Evolutionary conservation across 2,797 vertebrate species (phyloP), one percentile per base, ranked within the genome.

Genomic region (Epinephelus malabaricus): DNA sequence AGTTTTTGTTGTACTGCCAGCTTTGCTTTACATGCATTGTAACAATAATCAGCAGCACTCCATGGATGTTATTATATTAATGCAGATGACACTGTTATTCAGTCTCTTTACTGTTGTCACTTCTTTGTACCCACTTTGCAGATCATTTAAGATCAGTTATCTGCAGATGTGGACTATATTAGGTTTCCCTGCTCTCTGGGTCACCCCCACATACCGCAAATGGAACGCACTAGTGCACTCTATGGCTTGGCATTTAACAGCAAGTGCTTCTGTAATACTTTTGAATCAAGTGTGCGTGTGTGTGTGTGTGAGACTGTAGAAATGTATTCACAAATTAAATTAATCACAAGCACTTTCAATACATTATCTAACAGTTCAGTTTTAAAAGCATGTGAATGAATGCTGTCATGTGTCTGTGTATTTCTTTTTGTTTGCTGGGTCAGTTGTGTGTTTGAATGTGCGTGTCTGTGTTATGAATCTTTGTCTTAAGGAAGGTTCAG

Each of bases 401-500:
- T 18, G 21, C 10, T 65, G 1, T 46, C 14, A 68, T 68, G 45
- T 38, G 10, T 69, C 13, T 54, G 0, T 21, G 0, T 65, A 13
- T 27, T 6, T 50, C 17, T 59, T 38, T 27, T 4, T 58, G 18
- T 46, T 51, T 40, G 18, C 30, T 55, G 13, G 19, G 18, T 62
- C 43, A 46, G 30, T 47, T 13, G 47, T 38, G 54, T n/a, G 27
- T 69, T 58, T 40, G 27, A 23, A 27, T 25, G 54, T 4, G 4
- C 73, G 27, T 75, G 1, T 75, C 43, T 40, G 63, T 61, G 46
- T 63, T 69, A 47, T 46, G 17, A 73, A 76, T 69, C 54, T 66
- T 23, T 65, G 38, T 70, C 38, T 80, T 21, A 78, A 79, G 84
- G 87, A 88, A 87, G 88, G 77, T 80, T 82, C 62, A 73, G 73